Percentiles rank a stretch among this genome's conserved stretches.
Evolutionary conservation across 2,797 vertebrate genomes (phyloP).

Genomic region (Mastacembelus armatus): DNA sequence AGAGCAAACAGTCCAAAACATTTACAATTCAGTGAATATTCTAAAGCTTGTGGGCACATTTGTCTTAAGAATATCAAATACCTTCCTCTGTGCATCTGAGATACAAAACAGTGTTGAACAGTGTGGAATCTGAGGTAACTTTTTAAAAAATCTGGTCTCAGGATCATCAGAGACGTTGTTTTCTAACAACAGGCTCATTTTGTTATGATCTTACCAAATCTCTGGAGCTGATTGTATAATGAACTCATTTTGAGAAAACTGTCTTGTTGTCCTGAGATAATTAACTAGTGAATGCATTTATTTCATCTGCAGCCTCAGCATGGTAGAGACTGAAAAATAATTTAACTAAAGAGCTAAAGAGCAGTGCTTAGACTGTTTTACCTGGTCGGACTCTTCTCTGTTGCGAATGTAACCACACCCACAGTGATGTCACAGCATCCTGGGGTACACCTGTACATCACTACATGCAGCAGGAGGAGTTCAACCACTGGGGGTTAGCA

Average conservation of each 20-base stretch:
- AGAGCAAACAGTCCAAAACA: neutral
- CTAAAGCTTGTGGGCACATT: neutral
- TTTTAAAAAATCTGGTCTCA: neutral
- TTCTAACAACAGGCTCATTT: neutral
- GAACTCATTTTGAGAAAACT: neutral
- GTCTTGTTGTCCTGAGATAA: neutral
- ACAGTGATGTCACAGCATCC: too few relatives aligned
- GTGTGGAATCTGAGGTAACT: neutral
- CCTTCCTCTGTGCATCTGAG: too few relatives aligned
- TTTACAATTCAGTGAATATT: neutral
- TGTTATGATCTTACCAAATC: neutral
- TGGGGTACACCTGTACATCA: too few relatives aligned
- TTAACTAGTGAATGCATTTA: neutral
- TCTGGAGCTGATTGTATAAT: slow-evolving; percentile 6
- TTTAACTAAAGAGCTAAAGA: neutral
- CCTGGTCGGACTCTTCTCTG: too few relatives aligned
- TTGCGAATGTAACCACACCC: too few relatives aligned
- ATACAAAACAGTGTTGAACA: too few relatives aligned
- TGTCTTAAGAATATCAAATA: neutral
- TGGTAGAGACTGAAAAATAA: neutral
- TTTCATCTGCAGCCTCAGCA: neutral
- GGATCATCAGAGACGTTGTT: too few relatives aligned
- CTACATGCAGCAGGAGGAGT: too few relatives aligned
- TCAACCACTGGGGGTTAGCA: too few relatives aligned
- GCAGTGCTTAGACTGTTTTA: too few relatives aligned